Evolutionary conservation across 2,113 vertebrate species (phyloP).

Genomic region (Apeltes quadracus): DNA sequence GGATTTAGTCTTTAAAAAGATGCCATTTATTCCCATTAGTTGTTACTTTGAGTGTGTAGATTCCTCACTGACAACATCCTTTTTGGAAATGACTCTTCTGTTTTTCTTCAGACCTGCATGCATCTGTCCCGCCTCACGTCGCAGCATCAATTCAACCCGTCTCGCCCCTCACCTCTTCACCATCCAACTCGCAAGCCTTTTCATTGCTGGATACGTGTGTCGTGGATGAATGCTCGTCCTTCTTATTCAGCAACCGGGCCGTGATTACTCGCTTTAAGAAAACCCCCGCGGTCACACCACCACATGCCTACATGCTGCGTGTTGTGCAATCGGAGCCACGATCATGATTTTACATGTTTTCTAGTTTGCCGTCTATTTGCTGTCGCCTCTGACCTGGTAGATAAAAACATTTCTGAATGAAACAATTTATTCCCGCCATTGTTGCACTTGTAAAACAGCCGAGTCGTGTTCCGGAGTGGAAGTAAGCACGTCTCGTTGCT

Average conservation of each 20-base stretch:
- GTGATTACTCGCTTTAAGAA: not conserved
- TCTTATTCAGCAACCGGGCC: not conserved
- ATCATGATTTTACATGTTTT: not conserved
- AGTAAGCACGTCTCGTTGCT: not conserved
- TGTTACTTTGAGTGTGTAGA: not conserved
- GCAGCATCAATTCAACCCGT: not conserved
- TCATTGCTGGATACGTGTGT: not conserved
- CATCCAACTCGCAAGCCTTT: conserved; percentile 8
- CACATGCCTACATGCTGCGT: not conserved
- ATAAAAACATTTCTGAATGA: not conserved
- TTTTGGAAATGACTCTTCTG: conserved; percentile 18
- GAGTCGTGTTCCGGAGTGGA: not conserved
- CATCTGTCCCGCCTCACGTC: too few relatives aligned
- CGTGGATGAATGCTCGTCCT: not conserved
- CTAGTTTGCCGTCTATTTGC: not conserved
- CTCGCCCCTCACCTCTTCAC: not conserved
- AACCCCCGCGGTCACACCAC: too few relatives aligned
- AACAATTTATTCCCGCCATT: too few relatives aligned
- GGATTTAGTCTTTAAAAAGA: not conserved
- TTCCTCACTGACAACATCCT: not conserved
- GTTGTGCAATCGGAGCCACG: not conserved
- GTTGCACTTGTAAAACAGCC: not conserved
- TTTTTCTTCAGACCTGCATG: not conserved
- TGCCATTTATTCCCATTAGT: too few relatives aligned
- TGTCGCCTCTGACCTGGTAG: not conserved